These are phyloP conservation scores for Solen grandis DNA, from an alignment of 1,140 invertebrate species.

Conservation along the genomic window DNA sequence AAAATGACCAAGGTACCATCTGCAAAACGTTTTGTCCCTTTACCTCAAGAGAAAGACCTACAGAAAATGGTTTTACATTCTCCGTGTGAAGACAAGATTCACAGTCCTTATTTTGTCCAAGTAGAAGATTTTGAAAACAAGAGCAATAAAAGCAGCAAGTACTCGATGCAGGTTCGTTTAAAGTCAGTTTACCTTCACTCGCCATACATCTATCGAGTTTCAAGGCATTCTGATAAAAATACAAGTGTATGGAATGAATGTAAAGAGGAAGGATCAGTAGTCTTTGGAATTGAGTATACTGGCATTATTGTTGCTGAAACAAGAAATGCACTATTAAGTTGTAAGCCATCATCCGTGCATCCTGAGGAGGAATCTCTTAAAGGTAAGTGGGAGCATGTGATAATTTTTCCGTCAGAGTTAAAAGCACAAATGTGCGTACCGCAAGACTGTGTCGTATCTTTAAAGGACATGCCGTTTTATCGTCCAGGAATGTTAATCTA, in stretches of 20 bases:
- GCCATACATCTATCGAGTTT: background rate
- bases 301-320: slow-evolving; percentile 1
- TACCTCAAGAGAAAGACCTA: too few species aligned
- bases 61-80: too few species aligned
- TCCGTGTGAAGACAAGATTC: too few species aligned
- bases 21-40: too few species aligned
- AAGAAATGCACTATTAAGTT: background rate
- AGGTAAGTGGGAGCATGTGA: slow-evolving; percentile 9
- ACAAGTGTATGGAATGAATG: slow-evolving; percentile 9
- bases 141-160: too few species aligned
- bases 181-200: slow-evolving; percentile 12
- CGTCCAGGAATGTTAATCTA: slow-evolving; percentile 6
- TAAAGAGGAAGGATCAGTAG: background rate
- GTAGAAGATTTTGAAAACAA: too few species aligned
- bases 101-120: too few species aligned
- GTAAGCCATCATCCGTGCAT: background rate
- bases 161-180: too few species aligned
- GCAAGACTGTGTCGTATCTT: background rate
- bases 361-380: background rate
- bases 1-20: too few species aligned
- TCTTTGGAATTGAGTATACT: slow-evolving; percentile 23
- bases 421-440: slow-evolving; percentile 6
- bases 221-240: background rate
- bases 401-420: background rate
- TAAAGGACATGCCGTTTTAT: slow-evolving; percentile 20